phyloP scores from a whole-genome alignment of 1,140 invertebrate genomes.

The Venturia canescens region DNA sequence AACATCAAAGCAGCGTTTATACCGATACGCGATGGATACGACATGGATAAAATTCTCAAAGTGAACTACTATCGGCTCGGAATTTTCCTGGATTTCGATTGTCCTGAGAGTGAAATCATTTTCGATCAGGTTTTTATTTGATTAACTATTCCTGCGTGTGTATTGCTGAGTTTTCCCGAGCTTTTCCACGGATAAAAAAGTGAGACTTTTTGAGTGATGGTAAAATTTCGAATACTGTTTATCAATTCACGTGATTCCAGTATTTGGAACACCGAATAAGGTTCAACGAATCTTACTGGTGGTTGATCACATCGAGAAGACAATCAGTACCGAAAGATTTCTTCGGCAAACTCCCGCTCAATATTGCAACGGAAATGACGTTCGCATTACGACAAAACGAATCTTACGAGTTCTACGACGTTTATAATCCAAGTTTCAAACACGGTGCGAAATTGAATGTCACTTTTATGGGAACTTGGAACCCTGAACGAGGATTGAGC shows the following conservation, averaged over 20 bases:
- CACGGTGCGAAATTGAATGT: constrained; percentile 77
- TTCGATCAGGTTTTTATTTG: constrained; percentile 52
- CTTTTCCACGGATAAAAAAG: no score
- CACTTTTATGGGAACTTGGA: constrained; percentile 75
- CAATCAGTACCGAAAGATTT: constrained; percentile 51
- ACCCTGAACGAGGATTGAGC: constrained; percentile 63
- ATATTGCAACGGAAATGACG: constrained; percentile 62
- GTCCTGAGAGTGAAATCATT: constrained; percentile 51
- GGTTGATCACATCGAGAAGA: constrained; percentile 58
- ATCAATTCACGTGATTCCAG: constrained; percentile 7
- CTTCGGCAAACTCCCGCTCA: constrained; percentile 59
- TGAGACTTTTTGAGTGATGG: not conserved
- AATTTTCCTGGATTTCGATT: constrained; percentile 58
- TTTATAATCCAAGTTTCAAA: constrained; percentile 75
- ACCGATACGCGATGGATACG: constrained; percentile 48
- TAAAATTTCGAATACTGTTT: not conserved
- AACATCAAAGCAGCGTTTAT: constrained; percentile 43
- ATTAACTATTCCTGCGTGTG: no score
- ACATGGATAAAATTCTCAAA: constrained; percentile 54
- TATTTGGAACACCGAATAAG: constrained; percentile 50
- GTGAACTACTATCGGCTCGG: constrained; percentile 60
- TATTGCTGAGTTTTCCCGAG: no score
- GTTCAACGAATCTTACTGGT: constrained; percentile 66
- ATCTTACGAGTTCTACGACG: constrained; percentile 62
- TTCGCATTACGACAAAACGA: constrained; percentile 39